Evolutionary conservation across 1,140 invertebrate genomes (phyloP).

Genomic region (Diorhabda elongata): DNA sequence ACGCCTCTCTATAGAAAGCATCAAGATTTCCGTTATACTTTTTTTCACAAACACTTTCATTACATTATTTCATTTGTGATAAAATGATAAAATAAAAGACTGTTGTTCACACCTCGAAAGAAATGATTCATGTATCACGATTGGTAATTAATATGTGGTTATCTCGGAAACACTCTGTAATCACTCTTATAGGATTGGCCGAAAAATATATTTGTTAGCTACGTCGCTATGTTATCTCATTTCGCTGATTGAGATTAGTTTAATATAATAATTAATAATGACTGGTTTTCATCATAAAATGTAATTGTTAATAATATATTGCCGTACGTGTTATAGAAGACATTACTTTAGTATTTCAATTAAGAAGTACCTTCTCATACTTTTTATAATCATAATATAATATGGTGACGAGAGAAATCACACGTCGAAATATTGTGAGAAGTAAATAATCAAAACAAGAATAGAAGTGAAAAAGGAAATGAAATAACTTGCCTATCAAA

Average conservation of each 20-base stretch:
- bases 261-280: slow-evolving; percentile 1
- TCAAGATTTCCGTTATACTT: background rate
- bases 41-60: background rate
- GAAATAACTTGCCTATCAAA: too few relatives aligned
- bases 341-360: too few relatives aligned
- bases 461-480: too few relatives aligned
- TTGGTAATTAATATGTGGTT: background rate
- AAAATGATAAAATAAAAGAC: background rate
- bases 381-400: too few relatives aligned
- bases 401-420: too few relatives aligned
- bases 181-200: background rate
- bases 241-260: slow-evolving; percentile 2
- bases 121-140: background rate
- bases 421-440: too few relatives aligned
- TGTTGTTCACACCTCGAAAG: background rate
- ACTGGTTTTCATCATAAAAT: background rate
- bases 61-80: slow-evolving; percentile 3
- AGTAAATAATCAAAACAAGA: too few relatives aligned
- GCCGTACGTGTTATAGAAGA: too few relatives aligned
- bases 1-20: background rate
- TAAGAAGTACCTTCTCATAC: too few relatives aligned
- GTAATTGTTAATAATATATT: background rate
- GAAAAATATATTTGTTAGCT: slow-evolving; percentile 1
- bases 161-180: background rate
- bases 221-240: background rate